Conservation (phyloP, 2,888 invertebrate genomes). For the Synanthedon vespiformis region DNA sequence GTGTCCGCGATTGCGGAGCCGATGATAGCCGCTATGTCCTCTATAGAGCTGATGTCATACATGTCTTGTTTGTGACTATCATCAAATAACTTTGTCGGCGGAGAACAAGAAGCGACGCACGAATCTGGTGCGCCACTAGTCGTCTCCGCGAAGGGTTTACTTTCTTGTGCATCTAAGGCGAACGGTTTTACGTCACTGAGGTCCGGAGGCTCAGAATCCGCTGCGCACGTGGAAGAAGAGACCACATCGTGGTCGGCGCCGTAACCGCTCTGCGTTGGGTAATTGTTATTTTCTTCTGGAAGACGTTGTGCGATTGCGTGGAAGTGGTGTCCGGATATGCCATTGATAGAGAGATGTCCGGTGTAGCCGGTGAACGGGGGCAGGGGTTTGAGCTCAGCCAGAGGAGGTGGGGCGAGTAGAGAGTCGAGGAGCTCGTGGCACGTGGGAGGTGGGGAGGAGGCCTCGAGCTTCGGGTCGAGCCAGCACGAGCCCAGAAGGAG, state of each 20-base stretch:
- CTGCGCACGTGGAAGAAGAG: constrained; percentile 79
- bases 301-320: constrained; percentile 85
- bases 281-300: constrained; percentile 81
- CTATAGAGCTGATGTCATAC: constrained; percentile 81
- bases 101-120: constrained; percentile 65
- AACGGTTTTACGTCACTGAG: constrained; percentile 74
- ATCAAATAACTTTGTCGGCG: constrained; percentile 62
- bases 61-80: constrained; percentile 69
- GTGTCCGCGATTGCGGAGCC: constrained; percentile 91
- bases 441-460: constrained; percentile 44
- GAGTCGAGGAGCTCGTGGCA: constrained; percentile 80
- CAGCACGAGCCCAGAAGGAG: constrained; percentile 80
- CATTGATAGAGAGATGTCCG: constrained; percentile 87
- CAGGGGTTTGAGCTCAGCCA: constrained; percentile 84
- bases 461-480: constrained; percentile 73
- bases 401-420: constrained; percentile 72
- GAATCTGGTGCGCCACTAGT: constrained; percentile 71
- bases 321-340: constrained; percentile 88
- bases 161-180: constrained; percentile 64
- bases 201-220: constrained; percentile 73
- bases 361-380: constrained; percentile 91
- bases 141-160: constrained; percentile 61
- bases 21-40: constrained; percentile 88
- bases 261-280: constrained; percentile 72
- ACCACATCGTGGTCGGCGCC: constrained; percentile 78